phyloP scores from a whole-genome alignment of 2,797 vertebrate genomes.

The Knipowitschia caucasica region DNA sequence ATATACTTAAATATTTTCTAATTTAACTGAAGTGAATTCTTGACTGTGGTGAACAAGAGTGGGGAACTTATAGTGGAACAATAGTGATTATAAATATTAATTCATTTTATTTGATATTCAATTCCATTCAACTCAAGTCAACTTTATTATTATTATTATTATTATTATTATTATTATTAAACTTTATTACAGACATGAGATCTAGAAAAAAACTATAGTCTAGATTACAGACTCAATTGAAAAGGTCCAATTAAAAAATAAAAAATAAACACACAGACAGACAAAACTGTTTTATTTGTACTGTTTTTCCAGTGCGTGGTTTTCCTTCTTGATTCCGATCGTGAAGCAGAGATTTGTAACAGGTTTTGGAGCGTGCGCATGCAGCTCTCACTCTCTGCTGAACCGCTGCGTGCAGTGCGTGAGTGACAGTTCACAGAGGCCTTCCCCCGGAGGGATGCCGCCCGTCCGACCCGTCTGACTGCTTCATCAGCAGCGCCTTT shows the following conservation, averaged over 20 bases:
- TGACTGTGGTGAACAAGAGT: too few species aligned
- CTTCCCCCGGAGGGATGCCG: slow-evolving; percentile 73
- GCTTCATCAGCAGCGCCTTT: slow-evolving; percentile 73
- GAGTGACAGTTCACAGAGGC: slow-evolving; percentile 69
- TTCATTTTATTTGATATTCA: too few species aligned
- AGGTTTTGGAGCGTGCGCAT: slow-evolving; percentile 48
- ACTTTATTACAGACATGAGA: too few species aligned
- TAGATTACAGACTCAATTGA: neutral
- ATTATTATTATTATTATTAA: neutral
- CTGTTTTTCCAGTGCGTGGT: neutral
- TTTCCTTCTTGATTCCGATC: too few species aligned
- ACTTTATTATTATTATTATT: too few species aligned
- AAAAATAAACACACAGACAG: neutral
- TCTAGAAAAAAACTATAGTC: neutral
- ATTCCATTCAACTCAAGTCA: too few species aligned
- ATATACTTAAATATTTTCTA: too few species aligned
- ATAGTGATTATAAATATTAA: too few species aligned
- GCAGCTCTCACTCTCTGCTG: slow-evolving; percentile 75
- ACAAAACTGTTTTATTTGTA: neutral
- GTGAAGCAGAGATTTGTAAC: slow-evolving; percentile 20
- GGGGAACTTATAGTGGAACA: too few species aligned
- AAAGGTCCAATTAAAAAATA: neutral
- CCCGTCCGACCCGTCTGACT: slow-evolving; percentile 87
- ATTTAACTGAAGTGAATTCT: too few species aligned
- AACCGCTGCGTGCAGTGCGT: slow-evolving; percentile 82